Base-by-base conservation (phyloP, 2,888 invertebrate species). In the Anorthoa munda region DNA sequence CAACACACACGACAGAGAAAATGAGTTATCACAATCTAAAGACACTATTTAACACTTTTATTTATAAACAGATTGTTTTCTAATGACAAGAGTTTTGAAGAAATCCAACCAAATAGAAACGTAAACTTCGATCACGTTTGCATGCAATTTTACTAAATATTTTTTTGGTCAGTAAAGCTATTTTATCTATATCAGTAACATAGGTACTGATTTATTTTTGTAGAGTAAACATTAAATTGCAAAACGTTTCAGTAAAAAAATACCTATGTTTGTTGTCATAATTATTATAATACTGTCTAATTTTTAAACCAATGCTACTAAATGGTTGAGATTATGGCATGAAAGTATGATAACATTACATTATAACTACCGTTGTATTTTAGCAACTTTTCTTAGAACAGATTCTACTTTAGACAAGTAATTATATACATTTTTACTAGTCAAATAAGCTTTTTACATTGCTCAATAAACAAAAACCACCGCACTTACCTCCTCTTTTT, bases 401-500 rank as follows among this genome's bases (percentile, higher is more conserved):
- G 48, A 78, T 45, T 71, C 65, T 74, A 70, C 64, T 55, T 48
- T 15, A 26, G 59, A 73, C 48, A 60, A 76, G 64, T 80, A 77
- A 55, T 71, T 85, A 79, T 72, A 56, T 82, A 77, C 76, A 81
- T 69, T 67, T 69, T 66, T 64, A 63, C 26, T 75, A 65, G 46
- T 72, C 46, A 59, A 59, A 74, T 75, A 90, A 91, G 92, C 92
- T 88, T 90, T 92, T 77, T 92, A 92, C 91, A 92, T 71, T 69
- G 77, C 83, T 58, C 39, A 69, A 63, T 60, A 64, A 71, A 67
- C 69, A 70, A 51, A 75, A 66, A 78, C 39, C 45, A 50, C 48
- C 51, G 11, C 87, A 94, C 96, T 94, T 93, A 96, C 96, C 89
- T 95, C 96, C 48, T 95, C 95, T 85, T 96, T 96, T 87, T 96